A percentile compares a stretch with the other conserved stretches of the same genome.
These are phyloP conservation scores for Dipodomys merriami DNA, from an alignment of 2,113 vertebrate genomes.

Conservation along the genomic window DNA sequence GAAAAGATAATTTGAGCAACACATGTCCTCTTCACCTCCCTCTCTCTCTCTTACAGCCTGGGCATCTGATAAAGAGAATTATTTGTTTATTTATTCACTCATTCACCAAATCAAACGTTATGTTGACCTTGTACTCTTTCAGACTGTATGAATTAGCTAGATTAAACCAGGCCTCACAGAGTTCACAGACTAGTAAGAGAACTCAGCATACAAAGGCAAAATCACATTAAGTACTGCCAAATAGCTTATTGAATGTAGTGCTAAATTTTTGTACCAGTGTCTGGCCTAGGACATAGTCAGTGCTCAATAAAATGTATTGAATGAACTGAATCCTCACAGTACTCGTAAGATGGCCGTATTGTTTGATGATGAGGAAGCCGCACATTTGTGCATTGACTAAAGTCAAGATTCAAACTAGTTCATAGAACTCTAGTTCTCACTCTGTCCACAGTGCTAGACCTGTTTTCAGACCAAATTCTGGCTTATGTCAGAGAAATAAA, in stretches of 20 bases:
- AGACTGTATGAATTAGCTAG: neutral
- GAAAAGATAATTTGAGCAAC: neutral
- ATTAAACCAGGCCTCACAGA: neutral
- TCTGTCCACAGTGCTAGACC: neutral
- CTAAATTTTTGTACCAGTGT: neutral
- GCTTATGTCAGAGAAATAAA: neutral
- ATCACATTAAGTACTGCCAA: neutral
- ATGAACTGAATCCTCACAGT: neutral
- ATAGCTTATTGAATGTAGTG: neutral
- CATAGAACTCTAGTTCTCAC: neutral
- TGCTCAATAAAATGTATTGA: neutral
- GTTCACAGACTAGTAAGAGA: neutral
- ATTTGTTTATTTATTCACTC: neutral
- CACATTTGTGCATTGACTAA: neutral
- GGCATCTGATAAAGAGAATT: neutral
- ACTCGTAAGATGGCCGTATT: neutral
- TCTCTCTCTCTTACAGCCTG: neutral
- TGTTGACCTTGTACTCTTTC: neutral
- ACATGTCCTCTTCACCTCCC: neutral
- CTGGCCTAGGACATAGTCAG: neutral
- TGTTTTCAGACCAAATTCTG: neutral
- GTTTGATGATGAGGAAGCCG: neutral
- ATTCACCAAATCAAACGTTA: neutral
- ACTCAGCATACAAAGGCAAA: neutral
- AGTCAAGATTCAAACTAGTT: neutral